These are phyloP conservation scores for Neoascia interrupta DNA, from an alignment of 2,888 invertebrate species.

Conservation along the genomic window DNA sequence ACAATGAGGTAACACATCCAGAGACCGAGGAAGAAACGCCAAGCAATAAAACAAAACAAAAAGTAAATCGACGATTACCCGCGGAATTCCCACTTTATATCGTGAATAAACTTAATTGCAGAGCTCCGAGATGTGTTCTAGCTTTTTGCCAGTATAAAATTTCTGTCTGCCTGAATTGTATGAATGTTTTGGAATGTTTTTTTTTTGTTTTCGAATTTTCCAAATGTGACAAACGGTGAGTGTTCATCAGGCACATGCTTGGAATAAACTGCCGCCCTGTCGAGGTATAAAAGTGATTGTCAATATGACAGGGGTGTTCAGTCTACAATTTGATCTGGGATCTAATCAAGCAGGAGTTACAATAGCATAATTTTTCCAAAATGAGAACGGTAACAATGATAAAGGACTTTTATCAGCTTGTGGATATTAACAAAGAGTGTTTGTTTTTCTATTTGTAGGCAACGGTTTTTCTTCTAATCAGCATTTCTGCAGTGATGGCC, in stretches of 20 bases:
- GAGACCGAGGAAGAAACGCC: not conserved
- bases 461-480: constrained; percentile 31
- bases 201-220: constrained; percentile 32
- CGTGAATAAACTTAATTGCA: constrained; percentile 62
- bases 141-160: constrained; percentile 40
- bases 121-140: constrained; percentile 34
- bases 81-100: constrained; percentile 64
- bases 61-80: constrained; percentile 35
- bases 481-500: constrained; percentile 32
- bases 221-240: constrained; percentile 7
- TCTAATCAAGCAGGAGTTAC: constrained; percentile 23
- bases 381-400: constrained; percentile 60
- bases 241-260: constrained; percentile 51
- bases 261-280: constrained; percentile 51
- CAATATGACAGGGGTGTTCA: constrained; percentile 47
- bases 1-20: constrained; percentile 57
- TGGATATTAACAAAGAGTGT: not conserved
- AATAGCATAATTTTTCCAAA: not conserved
- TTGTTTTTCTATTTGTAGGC: constrained; percentile 23
- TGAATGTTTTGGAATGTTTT: not conserved
- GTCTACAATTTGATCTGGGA: constrained; percentile 46
- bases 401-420: constrained; percentile 1
- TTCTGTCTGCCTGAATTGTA: constrained; percentile 46
- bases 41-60: constrained; percentile 22
- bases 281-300: constrained; percentile 63